Evolutionary conservation across 2,888 invertebrate genomes (phyloP).

Genomic region (Chrysolina haemoptera): DNA sequence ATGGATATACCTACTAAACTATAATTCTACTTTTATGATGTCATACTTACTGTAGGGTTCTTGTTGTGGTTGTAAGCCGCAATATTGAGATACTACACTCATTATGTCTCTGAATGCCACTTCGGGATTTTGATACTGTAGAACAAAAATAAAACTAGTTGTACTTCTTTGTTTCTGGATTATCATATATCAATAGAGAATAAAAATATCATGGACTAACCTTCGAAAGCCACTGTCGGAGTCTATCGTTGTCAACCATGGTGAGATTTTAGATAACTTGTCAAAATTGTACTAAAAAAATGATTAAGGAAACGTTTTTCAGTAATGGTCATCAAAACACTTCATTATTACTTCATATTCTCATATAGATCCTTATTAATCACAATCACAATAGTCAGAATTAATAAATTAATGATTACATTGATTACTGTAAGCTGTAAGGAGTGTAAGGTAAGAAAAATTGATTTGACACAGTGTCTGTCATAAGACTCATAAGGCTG

Average conservation of each 20-base stretch:
- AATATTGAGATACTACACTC: constrained; percentile 77
- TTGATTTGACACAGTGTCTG: too few relatives aligned
- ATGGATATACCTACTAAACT: background rate
- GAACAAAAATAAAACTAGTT: constrained; percentile 49
- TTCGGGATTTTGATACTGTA: constrained; percentile 81
- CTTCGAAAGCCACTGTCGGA: constrained; percentile 72
- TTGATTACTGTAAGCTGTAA: too few relatives aligned
- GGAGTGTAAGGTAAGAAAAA: too few relatives aligned
- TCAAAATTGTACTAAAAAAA: background rate
- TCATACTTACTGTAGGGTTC: constrained; percentile 79
- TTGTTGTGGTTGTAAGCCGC: constrained; percentile 76
- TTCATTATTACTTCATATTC: background rate
- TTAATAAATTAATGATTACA: too few relatives aligned
- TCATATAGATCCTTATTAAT: too few relatives aligned
- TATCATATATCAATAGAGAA: background rate
- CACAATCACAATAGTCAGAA: too few relatives aligned
- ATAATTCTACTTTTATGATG: background rate
- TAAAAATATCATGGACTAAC: constrained; percentile 59
- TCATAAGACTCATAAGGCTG: too few relatives aligned
- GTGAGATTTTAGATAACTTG: background rate
- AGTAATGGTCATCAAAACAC: constrained; percentile 25
- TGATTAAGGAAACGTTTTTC: background rate
- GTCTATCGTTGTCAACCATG: constrained; percentile 70
- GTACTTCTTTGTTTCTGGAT: background rate
- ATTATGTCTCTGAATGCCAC: constrained; percentile 78